Conservation (phyloP, 2,113 vertebrate genomes). For the Pyrgilauda ruficollis region DNA sequence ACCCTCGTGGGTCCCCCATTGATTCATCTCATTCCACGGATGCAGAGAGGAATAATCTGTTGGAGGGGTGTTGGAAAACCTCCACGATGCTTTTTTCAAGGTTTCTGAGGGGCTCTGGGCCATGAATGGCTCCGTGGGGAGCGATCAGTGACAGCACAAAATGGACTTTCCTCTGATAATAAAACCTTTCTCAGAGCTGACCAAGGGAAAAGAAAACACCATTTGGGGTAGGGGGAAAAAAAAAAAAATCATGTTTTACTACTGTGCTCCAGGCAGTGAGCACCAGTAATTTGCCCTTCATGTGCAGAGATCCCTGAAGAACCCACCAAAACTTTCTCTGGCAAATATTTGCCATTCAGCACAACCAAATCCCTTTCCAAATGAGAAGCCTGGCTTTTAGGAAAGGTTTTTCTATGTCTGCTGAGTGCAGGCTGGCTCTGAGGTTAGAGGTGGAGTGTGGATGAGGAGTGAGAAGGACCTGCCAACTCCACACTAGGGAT, state of each 20-base stretch:
- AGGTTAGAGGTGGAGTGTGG: neutral
- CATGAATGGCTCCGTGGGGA: neutral
- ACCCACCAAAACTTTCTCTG: neutral
- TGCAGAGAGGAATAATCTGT: neutral
- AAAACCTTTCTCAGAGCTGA: neutral
- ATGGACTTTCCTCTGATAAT: neutral
- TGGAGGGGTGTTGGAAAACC: neutral
- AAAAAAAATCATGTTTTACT: neutral
- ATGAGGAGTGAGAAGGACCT: neutral
- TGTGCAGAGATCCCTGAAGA: neutral
- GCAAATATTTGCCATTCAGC: neutral
- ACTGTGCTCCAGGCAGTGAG: neutral
- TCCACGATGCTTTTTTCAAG: neutral
- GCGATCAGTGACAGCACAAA: neutral
- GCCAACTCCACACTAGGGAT: accelerated
- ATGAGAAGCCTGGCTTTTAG: neutral
- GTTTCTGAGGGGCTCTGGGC: neutral
- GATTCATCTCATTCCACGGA: neutral
- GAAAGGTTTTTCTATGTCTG: neutral
- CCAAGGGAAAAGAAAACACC: neutral
- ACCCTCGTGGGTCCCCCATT: neutral
- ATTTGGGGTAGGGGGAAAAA: neutral
- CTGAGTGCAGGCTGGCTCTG: neutral
- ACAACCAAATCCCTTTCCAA: neutral
- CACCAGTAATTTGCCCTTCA: neutral